phyloP scores from a whole-genome alignment of 92 coral and sea anemone species.

The Zoanthus gigantus region DNA sequence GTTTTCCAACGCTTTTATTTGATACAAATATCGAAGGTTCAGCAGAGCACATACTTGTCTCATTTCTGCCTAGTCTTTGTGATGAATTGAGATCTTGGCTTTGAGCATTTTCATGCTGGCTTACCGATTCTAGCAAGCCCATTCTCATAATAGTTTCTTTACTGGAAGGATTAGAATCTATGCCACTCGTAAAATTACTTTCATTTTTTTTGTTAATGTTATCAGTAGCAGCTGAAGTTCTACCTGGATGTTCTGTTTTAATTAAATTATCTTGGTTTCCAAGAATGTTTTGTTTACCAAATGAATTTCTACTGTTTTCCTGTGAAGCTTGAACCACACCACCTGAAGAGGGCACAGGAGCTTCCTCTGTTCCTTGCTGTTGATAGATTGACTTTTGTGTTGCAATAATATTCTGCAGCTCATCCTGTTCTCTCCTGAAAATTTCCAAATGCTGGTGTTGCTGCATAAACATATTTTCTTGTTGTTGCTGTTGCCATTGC shows the following conservation, averaged over 20 bases:
- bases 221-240: slow-evolving; percentile 27
- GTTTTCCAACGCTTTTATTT: background rate
- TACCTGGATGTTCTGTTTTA: slow-evolving; percentile 34
- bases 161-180: background rate
- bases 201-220: background rate
- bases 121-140: background rate
- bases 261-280: slow-evolving; percentile 20
- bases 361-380: slow-evolving; percentile 11
- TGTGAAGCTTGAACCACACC: background rate
- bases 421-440: slow-evolving; percentile 71
- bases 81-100: background rate
- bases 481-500: slow-evolving; percentile 98
- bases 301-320: background rate
- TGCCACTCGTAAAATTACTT: no score
- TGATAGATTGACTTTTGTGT: slow-evolving; percentile 19
- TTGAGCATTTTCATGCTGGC: background rate
- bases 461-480: slow-evolving; percentile 89
- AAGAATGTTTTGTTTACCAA: background rate
- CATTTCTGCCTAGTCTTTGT: background rate
- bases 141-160: background rate
- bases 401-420: slow-evolving; percentile 54
- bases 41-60: background rate
- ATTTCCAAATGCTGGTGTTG: slow-evolving; percentile 87
- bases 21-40: background rate
- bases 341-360: background rate